Base-by-base conservation (phyloP, 1,140 invertebrate species). In the Heterodera schachtii region DNA sequence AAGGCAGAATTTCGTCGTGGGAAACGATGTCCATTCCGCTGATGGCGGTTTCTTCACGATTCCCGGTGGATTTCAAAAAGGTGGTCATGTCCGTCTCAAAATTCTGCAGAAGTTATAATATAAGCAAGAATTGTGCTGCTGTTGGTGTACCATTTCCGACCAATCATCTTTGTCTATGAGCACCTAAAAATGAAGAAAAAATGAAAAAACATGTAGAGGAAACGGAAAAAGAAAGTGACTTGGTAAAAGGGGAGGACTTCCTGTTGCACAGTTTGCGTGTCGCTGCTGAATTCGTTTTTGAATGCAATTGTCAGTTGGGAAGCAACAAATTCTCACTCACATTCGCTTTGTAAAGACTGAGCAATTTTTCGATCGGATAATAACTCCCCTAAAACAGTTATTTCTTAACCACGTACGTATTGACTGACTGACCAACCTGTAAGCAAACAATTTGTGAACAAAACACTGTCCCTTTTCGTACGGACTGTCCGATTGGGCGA, bases 11-110 rank as follows among this genome's bases (percentile, higher is more conserved):
- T 67, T 90, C 88, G 71, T 81, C 73, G 64, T 88, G 88, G 8
- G 78, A 71, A 19, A 90, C 84, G 44, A 84, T 85, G 75, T 90
- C 88, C 84, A 88, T 85, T 31, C 88, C 88, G 67, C 87, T 82
- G 11, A 88, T 52, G 60, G 69, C 43, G 71, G 83, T 89, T 57
- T 84, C 81, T 73, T 82, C 82, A 11, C 66, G n/a, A 47, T 82
- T 46, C 49, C 52, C 77, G 41, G 70, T 66, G 57, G 75, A 47
- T n/a, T 83, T 80, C 57, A 88, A 75, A 74, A 88, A 88, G 5
- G 80, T 77, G 21, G 88, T 88, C 69, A 86, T 70, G 75, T 88
- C 88, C 9, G 83, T 66, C 11, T 84, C 83, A 60, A 88, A 89
- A 46, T 78, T 76, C 85, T 87, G 73, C 19, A 84, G 79, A 83